phyloP scores from a whole-genome alignment of 2,113 vertebrate species.

The Himantopus leucocephalus region DNA sequence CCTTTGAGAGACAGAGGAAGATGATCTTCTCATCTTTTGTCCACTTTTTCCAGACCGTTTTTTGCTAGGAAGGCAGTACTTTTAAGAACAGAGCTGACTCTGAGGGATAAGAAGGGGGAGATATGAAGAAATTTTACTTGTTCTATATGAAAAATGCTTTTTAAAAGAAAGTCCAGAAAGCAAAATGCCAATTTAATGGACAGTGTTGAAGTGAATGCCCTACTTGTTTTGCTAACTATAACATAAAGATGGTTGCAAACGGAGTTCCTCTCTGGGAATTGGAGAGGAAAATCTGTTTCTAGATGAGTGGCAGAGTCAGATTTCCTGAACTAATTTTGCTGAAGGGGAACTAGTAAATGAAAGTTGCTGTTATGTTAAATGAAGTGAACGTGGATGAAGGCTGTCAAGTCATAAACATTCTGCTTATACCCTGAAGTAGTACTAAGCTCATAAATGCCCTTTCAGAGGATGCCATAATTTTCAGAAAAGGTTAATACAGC shows the following conservation, averaged over 20 bases:
- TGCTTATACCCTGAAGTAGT: constrained; percentile 44
- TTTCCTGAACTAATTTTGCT: constrained; percentile 63
- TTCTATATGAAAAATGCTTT: not conserved
- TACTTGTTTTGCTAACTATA: not conserved
- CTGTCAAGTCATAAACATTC: constrained; percentile 55
- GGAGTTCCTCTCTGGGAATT: not conserved
- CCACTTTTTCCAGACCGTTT: not conserved
- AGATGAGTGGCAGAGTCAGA: constrained; percentile 47
- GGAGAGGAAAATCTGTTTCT: constrained; percentile 40
- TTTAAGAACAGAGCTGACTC: not conserved
- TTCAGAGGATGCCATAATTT: constrained; percentile 53
- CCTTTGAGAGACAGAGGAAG: not conserved
- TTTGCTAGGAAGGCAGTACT: not conserved
- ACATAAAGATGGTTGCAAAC: constrained; percentile 19
- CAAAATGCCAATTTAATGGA: not conserved
- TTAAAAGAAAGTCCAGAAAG: not conserved
- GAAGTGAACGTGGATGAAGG: constrained; percentile 28
- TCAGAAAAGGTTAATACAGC: constrained; percentile 27
- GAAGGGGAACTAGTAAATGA: constrained; percentile 41
- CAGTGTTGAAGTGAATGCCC: not conserved
- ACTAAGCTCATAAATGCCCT: constrained; percentile 56
- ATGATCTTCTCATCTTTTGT: not conserved
- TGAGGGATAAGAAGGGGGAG: not conserved
- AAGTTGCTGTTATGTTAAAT: constrained; percentile 47
- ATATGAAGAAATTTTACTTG: not conserved